These are phyloP conservation scores for Quadroppia sp. DNA, from an alignment of 2,888 invertebrate genomes.

Conservation along the genomic window DNA sequence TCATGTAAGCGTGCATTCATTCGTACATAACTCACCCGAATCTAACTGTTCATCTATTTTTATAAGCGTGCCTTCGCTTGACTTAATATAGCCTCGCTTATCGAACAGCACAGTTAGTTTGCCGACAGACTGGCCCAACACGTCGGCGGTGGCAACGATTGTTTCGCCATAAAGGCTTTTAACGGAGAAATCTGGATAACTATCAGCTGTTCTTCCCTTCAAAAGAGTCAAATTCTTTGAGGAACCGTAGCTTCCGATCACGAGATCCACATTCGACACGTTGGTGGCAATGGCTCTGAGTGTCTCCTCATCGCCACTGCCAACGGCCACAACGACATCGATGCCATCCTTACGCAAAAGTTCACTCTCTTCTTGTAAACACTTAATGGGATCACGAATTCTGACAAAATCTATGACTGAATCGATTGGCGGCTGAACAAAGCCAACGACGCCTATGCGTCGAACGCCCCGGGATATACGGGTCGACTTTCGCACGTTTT, in stretches of 20 bases:
- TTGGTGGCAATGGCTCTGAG: not conserved
- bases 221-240: not conserved
- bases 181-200: not conserved
- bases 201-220: not conserved
- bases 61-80: not conserved
- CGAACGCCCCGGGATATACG: not conserved
- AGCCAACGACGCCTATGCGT: not conserved
- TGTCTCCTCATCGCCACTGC: not conserved
- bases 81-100: not conserved
- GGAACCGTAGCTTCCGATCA: slow-evolving; percentile 12
- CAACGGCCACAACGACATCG: not conserved
- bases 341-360: not conserved
- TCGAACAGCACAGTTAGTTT: not conserved
- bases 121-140: slow-evolving; percentile 1
- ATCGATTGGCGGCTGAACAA: not conserved
- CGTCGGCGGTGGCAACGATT: slow-evolving; percentile 1
- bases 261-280: slow-evolving; percentile 10
- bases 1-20: too few relatives aligned
- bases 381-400: slow-evolving; percentile 10
- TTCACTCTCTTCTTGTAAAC: not conserved
- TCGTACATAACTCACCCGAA: not conserved
- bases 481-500: not conserved
- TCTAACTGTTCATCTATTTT: not conserved
- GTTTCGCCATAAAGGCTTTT: not conserved
- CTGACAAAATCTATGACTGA: too few relatives aligned